These are phyloP conservation scores for Cardiocondyla obscurior DNA, from an alignment of 1,140 invertebrate genomes.

Conservation along the genomic window DNA sequence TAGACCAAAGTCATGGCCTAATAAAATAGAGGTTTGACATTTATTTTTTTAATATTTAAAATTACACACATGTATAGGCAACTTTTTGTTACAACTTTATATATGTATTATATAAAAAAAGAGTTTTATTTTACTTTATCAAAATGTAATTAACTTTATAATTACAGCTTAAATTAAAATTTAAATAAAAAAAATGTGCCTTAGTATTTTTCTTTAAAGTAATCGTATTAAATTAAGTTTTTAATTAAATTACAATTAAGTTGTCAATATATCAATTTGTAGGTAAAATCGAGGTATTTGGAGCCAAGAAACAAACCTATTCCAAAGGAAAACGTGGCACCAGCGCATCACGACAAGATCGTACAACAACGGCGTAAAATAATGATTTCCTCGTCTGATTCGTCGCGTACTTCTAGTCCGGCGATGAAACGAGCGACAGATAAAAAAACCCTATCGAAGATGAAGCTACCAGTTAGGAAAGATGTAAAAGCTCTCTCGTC, in stretches of 20 bases:
- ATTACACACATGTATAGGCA: too few relatives aligned
- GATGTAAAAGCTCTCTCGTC: constrained; percentile 83
- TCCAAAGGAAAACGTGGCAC: constrained; percentile 71
- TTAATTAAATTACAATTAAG: background rate
- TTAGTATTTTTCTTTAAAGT: background rate
- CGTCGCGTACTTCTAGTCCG: constrained; percentile 88
- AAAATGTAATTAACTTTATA: background rate
- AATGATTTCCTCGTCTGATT: constrained; percentile 86
- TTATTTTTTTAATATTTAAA: background rate
- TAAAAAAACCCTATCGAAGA: constrained; percentile 78
- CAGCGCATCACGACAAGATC: constrained; percentile 75
- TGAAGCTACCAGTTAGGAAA: constrained; percentile 80
- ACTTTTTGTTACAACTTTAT: background rate
- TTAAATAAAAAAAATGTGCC: background rate
- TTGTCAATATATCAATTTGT: constrained; percentile 14
- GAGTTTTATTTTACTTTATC: background rate
- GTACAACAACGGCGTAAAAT: constrained; percentile 78
- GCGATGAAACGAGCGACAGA: constrained; percentile 85
- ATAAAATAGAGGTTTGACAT: constrained; percentile 82
- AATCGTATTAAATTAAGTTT: background rate
- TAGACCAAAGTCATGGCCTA: constrained; percentile 83
- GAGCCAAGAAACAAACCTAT: constrained; percentile 82
- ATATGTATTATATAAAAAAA: background rate
- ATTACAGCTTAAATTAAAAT: background rate
- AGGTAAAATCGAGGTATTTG: constrained; percentile 85